Conservation (phyloP, 2,888 invertebrate species). For the Volucella bombylans region DNA sequence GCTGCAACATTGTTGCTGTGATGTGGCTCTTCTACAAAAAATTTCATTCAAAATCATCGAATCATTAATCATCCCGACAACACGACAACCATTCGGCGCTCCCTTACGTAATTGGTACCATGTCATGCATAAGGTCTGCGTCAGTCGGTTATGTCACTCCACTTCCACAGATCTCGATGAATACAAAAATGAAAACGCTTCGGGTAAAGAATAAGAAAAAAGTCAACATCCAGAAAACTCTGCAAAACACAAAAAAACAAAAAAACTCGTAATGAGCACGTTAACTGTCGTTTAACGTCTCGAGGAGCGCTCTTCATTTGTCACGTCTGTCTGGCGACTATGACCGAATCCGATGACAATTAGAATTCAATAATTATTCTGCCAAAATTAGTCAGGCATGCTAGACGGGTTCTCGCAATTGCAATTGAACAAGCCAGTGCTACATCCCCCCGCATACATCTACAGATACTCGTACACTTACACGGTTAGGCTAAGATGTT, state of each 20-base stretch:
- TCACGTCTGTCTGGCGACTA: conserved; percentile 46
- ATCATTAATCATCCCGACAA: conserved; percentile 31
- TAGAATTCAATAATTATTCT: conserved; percentile 62
- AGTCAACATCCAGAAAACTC: background rate
- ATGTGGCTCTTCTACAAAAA: background rate
- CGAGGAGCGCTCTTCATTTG: conserved; percentile 57
- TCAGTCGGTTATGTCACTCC: conserved; percentile 49
- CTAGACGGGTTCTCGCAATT: conserved; percentile 36
- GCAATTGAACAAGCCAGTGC: conserved; percentile 18
- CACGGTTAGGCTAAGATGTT: background rate
- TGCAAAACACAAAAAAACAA: conserved; percentile 20
- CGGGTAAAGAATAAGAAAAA: conserved; percentile 12
- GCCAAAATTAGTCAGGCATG: conserved; percentile 63
- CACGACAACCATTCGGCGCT: background rate
- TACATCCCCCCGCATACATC: conserved; percentile 23
- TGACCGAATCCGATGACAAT: conserved; percentile 40
- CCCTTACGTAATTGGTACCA: conserved; percentile 48
- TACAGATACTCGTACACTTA: conserved; percentile 16
- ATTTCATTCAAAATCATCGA: conserved; percentile 7
- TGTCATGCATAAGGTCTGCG: conserved; percentile 8
- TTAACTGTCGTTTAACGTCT: conserved; percentile 34
- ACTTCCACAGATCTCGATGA: conserved; percentile 39
- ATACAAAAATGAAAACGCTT: conserved; percentile 22
- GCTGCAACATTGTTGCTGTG: conserved; percentile 46
- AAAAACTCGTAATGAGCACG: conserved; percentile 33